Base-by-base conservation (phyloP, 2,888 invertebrate genomes). In the Dryococelus australis region DNA sequence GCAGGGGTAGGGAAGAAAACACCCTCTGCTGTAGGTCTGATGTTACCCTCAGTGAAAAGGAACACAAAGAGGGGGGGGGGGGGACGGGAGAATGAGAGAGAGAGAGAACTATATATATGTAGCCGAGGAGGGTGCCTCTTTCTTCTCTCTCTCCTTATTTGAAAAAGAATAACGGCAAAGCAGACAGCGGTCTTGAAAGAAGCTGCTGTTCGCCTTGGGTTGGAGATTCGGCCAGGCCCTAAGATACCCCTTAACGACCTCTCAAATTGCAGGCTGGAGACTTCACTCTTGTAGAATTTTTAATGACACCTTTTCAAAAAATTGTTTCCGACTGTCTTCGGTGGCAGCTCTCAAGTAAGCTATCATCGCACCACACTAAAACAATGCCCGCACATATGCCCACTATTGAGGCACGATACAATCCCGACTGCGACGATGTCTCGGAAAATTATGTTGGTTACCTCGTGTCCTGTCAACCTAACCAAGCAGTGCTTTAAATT, bases 181-280 rank as follows among this genome's bases (percentile, higher is more conserved):
- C 35, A 28, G 43, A 35, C 83, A 81, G 86, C 27, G 53, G 81
- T 47, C 51, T n/a, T 83, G 20, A 47, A 16, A 83, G 85, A 51
- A 53, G 65, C 24, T 84, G 84, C 43, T 87, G 87, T 84, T 87
- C 84, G 84, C 87, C 87, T 87, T 87, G 87, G 85, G 65, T 65
- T 65, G 65, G 24, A 65, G 65, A 65, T n/a, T 65, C 65, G 65
- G 65, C 65, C 65, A 20, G n/a, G n/a, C 20, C 65, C 65, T 24
- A 65, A 8, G 65, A 65, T 65, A 65, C 65, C 65, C 51, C 79
- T 79, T 87, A 85, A 87, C 87, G 78, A 87, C 84, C 84, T 87
- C 86, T 47, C 53, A 27, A 80, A 16, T 65, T 8, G 65, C 65
- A 65, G 65, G 24, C 65, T 16, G 65, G n/a, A 65, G 16, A 65